phyloP scores from a whole-genome alignment of 2,113 vertebrate species.

The Pongo abelii region DNA sequence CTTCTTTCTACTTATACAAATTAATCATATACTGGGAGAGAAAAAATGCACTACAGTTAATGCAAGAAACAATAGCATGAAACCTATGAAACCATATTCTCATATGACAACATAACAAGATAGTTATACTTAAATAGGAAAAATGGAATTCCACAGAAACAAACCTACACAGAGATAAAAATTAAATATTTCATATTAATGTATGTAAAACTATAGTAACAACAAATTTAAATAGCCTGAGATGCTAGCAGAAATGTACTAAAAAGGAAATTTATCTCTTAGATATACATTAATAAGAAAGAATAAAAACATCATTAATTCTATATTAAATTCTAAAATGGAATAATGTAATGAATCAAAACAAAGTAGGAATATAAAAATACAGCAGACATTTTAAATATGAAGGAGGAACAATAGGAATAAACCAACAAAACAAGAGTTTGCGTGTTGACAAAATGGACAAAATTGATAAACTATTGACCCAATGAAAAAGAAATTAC shows the following conservation, averaged over 20 bases:
- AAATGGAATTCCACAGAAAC: conserved; percentile 30
- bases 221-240: conserved; percentile 15
- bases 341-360: background rate
- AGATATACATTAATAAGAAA: conserved; percentile 11
- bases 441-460: background rate
- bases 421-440: background rate
- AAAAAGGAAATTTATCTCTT: background rate
- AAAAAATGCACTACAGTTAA: conserved; percentile 23
- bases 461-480: background rate
- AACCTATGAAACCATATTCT: conserved; percentile 34
- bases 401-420: background rate
- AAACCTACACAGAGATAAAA: background rate
- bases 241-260: background rate
- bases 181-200: background rate
- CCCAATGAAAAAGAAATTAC: background rate
- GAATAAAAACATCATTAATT: conserved; percentile 19
- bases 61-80: conserved; percentile 34
- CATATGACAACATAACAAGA: background rate
- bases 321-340: background rate
- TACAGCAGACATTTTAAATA: background rate
- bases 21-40: background rate
- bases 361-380: background rate
- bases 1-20: conserved; percentile 1
- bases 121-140: conserved; percentile 12
- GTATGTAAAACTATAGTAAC: background rate